A percentile compares a stretch with the other conserved stretches of the same genome.
phyloP scores from a whole-genome alignment of 2,888 invertebrate species.

The Epiperipatus broadwayi region DNA sequence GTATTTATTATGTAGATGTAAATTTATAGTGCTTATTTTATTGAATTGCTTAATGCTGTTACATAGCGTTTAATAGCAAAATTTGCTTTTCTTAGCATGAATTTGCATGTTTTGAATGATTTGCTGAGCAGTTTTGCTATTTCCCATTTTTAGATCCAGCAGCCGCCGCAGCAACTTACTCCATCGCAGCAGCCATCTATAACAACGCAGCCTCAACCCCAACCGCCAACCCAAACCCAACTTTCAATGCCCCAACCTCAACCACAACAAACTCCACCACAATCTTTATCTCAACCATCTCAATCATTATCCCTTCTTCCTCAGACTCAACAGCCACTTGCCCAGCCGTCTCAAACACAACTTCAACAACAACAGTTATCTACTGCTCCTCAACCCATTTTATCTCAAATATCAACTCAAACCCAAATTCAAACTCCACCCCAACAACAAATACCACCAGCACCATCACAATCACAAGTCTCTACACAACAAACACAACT shows the following conservation, averaged over 20 bases:
- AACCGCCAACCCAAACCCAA: slow-evolving; percentile 10
- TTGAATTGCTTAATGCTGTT: no score
- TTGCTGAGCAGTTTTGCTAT: no score
- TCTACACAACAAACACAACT: slow-evolving; percentile 16
- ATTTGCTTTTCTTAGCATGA: no score
- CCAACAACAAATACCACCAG: slow-evolving; percentile 15
- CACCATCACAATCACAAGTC: slow-evolving; percentile 12
- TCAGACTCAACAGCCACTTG: slow-evolving; percentile 17
- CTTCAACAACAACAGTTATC: no score
- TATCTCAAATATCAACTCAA: slow-evolving; percentile 16
- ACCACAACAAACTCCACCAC: slow-evolving; percentile 13
- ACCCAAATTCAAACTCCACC: slow-evolving; percentile 17
- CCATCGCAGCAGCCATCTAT: slow-evolving; percentile 15
- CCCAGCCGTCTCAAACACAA: no score
- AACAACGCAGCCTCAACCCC: slow-evolving; percentile 9
- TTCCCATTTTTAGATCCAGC: no score
- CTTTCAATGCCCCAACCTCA: neutral
- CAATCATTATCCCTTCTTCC: slow-evolving; percentile 17
- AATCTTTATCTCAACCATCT: slow-evolving; percentile 10
- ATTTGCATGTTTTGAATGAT: no score
- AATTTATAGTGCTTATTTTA: no score
- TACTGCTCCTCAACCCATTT: no score
- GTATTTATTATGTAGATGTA: no score
- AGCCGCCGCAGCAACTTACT: slow-evolving; percentile 18
- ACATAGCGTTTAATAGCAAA: no score